Evolutionary conservation across 2,888 invertebrate genomes (phyloP), one percentile per base, ranked within the genome.

Genomic region (Pandemis cinnamomeana): DNA sequence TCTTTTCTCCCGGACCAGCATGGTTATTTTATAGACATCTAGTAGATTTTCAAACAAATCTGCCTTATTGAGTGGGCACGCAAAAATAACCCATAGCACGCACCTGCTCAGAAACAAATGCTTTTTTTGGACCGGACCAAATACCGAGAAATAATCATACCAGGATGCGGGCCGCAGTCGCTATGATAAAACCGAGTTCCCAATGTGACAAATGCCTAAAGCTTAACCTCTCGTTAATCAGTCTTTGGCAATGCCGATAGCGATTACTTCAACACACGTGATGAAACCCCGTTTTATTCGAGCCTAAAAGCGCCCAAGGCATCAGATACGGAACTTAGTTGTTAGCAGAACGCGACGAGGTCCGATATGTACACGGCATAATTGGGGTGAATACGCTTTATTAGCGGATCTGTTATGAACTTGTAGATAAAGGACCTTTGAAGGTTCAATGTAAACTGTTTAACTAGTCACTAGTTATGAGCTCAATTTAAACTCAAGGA

Each of bases 361-460:
- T 74, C 78, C 76, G 72, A 77, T 73, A 73, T 64, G 72, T 70
- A 75, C 72, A 72, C 51, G 62, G 70, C 81, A 77, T 89, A 88
- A 89, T 89, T 89, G 87, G 88, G 83, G 84, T 77, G 84, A 86
- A 85, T 85, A 86, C 82, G 82, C 81, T 85, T 83, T 86, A 87
- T 87, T 86, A 87, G 82, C 74, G 79, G 83, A 89, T 88, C 86
- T 86, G 83, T 81, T 81, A 79, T 77, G 81, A 86, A 89, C 85
- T 88, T 86, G 82, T 77, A 84, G 84, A 85, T 87, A 86, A 87
- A 87, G 83, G 82, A 80, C 82, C 87, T 85, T 85, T 86, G 82
- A 86, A 86, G 84, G 86, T 85, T 81, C 83, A 79, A 84, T 84
- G 81, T 80, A 82, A 84, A 84, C 83, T 81, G 81, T 83, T 82